Evolutionary conservation across 2,888 invertebrate genomes (phyloP), one percentile per base, ranked within the genome.

Genomic region (Melanotus villosus): DNA sequence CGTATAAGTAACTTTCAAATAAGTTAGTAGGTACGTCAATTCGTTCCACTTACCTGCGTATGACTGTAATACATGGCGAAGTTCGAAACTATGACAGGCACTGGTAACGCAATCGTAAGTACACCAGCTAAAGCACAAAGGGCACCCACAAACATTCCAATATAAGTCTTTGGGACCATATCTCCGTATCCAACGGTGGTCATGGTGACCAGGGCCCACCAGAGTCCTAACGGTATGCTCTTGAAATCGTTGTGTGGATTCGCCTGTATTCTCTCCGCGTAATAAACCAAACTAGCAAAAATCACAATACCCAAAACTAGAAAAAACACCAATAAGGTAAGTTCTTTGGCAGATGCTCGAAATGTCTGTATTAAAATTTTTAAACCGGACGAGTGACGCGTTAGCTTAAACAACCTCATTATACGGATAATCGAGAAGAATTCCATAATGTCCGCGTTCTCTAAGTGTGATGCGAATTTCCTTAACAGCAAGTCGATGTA

Each of bases 171-270:
- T 71, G 98, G 98, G 77, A 94, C 97, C 97, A 98, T 98, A 86
- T 98, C 98, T 68, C 98, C 98, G 85, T 98, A 99, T 45, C 98
- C 98, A 68, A 98, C 98, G 0, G 97, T 97, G 77, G 98, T 99
- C 98, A 99, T 98, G 76, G 98, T 98, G 76, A 98, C 98, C 86
- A 98, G 90, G 47, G 98, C 98, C 98, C 98, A 99, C 98, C 98
- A 98, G 75, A 98, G 87, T 47, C 98, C 98, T 80, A 97, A 88
- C 47, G 98, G 98, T 88, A 99, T 99, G 86, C 97, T 97, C 85
- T 97, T 96, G 88, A 99, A 99, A 87, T 98, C 97, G 87, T 98
- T 98, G 84, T 96, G 92, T 71, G 96, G 96, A 87, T 96, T 96
- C 75, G 93, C 94, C 70, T 85, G 85, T 81, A 98, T 97, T 81